Conservation (phyloP, 2,888 invertebrate species). For the Lasioglossum figueresi region DNA sequence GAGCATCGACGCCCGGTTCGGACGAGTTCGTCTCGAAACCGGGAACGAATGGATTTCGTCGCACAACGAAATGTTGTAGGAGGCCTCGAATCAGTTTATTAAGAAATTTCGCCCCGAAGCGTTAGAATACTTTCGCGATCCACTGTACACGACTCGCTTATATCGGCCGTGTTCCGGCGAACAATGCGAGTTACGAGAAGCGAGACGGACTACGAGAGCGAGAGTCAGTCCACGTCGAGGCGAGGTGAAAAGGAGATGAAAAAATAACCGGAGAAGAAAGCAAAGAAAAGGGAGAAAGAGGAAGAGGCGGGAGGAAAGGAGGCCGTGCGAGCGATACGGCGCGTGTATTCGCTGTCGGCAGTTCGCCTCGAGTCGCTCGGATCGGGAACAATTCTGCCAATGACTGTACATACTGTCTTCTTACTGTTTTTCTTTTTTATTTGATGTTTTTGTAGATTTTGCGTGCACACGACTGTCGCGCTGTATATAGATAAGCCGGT, state of each 20-base stretch:
- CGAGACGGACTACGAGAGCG: slow-evolving; percentile 56
- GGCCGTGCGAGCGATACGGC: slow-evolving; percentile 30
- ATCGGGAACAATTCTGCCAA: slow-evolving; percentile 76
- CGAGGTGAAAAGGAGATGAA: slow-evolving; percentile 38
- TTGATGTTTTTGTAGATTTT: slow-evolving; percentile 59
- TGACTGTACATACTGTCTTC: slow-evolving; percentile 76
- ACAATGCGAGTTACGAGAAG: slow-evolving; percentile 61
- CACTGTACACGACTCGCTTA: slow-evolving; percentile 47
- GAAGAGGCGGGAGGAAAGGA: slow-evolving; percentile 9
- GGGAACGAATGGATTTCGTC: background rate
- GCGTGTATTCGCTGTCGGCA: slow-evolving; percentile 42
- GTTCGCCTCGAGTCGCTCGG: slow-evolving; percentile 63
- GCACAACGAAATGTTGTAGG: background rate
- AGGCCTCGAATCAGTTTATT: background rate
- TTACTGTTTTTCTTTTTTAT: slow-evolving; percentile 22
- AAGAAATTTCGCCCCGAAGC: slow-evolving; percentile 1
- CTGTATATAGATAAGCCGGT: slow-evolving; percentile 58
- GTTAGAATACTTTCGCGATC: slow-evolving; percentile 44
- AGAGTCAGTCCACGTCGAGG: slow-evolving; percentile 40
- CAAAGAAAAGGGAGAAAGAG: slow-evolving; percentile 1
- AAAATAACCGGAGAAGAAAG: background rate
- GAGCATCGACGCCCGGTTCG: background rate
- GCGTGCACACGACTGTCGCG: slow-evolving; percentile 59
- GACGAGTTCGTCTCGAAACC: background rate
- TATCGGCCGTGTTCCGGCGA: slow-evolving; percentile 48